Evolutionary conservation across 2,888 invertebrate species (phyloP).

Genomic region (Leptogaster cylindrica): DNA sequence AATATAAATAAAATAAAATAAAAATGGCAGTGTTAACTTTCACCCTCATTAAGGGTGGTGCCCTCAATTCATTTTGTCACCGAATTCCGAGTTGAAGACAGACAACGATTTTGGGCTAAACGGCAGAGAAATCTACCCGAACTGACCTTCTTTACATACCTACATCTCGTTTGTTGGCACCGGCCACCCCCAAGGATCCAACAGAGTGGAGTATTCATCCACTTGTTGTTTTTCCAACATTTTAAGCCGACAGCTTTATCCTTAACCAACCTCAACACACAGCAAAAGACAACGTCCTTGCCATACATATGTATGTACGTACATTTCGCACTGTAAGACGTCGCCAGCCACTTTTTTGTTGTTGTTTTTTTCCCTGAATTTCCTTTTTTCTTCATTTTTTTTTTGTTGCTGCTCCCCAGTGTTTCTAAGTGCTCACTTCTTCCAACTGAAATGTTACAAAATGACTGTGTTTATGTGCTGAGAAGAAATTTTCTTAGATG

Average conservation of each 20-base stretch:
- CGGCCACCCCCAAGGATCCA: constrained; percentile 37
- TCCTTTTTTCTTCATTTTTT: too few relatives aligned
- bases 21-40: constrained; percentile 22
- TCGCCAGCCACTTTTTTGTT: constrained; percentile 18
- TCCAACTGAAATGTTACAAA: neutral
- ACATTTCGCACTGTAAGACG: constrained; percentile 19
- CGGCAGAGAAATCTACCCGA: constrained; percentile 23
- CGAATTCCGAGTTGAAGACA: constrained; percentile 35
- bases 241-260: constrained; percentile 40
- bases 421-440: constrained; percentile 6
- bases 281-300: constrained; percentile 35
- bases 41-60: constrained; percentile 34
- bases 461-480: constrained; percentile 32
- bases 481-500: constrained; percentile 3
- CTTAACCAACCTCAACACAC: constrained; percentile 40
- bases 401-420: constrained; percentile 19
- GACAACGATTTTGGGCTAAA: constrained; percentile 26
- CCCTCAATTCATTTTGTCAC: constrained; percentile 38
- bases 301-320: constrained; percentile 27
- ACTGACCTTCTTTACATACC: constrained; percentile 40
- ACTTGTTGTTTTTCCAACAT: constrained; percentile 40
- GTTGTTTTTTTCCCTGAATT: neutral
- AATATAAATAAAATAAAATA: too few relatives aligned
- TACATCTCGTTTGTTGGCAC: constrained; percentile 33
- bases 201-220: constrained; percentile 36